These are phyloP conservation scores for Ornithoptera priamus DNA, from an alignment of 2,888 invertebrate species.

Conservation along the genomic window DNA sequence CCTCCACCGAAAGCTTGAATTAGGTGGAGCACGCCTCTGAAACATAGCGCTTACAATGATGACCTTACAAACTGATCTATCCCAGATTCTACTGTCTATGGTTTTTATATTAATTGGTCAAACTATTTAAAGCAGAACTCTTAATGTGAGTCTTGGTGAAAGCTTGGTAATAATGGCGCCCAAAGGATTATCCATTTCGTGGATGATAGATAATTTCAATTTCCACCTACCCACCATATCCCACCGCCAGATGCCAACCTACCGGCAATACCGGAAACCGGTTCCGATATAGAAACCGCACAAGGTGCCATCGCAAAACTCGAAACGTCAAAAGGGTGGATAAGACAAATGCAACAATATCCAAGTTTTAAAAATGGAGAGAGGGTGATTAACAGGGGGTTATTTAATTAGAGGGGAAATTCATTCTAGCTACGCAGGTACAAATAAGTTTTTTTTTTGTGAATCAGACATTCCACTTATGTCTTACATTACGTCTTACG, in stretches of 20 bases:
- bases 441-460: constrained; percentile 52
- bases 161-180: too few species aligned
- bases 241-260: constrained; percentile 9
- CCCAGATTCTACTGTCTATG: too few species aligned
- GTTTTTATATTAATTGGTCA: too few species aligned
- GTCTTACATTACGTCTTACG: constrained; percentile 65
- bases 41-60: too few species aligned
- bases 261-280: constrained; percentile 3
- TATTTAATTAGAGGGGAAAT: constrained; percentile 55
- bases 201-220: too few species aligned
- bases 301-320: constrained; percentile 3
- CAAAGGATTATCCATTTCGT: too few species aligned
- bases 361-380: constrained; percentile 49
- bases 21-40: not conserved
- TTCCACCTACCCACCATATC: not conserved
- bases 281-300: constrained; percentile 24
- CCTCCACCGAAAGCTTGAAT: too few species aligned
- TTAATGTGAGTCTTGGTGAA: too few species aligned
- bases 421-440: constrained; percentile 79
- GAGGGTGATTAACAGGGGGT: constrained; percentile 32
- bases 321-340: not conserved
- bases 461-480: constrained; percentile 69
- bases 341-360: constrained; percentile 60
- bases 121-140: too few species aligned
- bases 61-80: too few species aligned